Evolutionary conservation across 1,140 invertebrate species (phyloP), one percentile per base, ranked within the genome.

Genomic region (Drosophila sechellia): DNA sequence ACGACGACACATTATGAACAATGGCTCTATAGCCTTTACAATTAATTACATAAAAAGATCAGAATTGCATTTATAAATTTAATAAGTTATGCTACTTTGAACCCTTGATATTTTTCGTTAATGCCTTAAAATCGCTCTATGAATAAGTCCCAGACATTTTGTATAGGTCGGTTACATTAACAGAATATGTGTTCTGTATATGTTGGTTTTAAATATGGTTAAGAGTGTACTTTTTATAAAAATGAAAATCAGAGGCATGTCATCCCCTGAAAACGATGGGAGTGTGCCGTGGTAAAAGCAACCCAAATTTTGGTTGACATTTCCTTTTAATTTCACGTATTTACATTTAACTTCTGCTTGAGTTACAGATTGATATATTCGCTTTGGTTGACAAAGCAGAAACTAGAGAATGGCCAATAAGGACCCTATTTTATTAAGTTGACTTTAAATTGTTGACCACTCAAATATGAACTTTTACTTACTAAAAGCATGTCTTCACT

Each of bases 281-380:
- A n/a, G 5, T 31, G 43, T 43, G 64, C 25, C 70, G 17, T 17
- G 17, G 27, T 10, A 52, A 56, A 48, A 69, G 37, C 69, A 50
- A 76, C 55, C 48, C 73, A 69, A 77, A 69, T 52, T 69, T 68
- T 58, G 78, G 66, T 71, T 87, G 66, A 64, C 83, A 81, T 72
- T 86, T 81, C 75, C 64, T 17, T 17, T 17, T 17, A 17, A 17
- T 81, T 87, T 87, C 27, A 79, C 71, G 81, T 70, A 86, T 81
- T 86, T 81, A 86, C 83, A 78, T 77, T 66, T 59, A 53, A 73
- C 55, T 55, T 63, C 37, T 52, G 65, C 58, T 52, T 42, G 49
- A 20, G 20, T 22, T 17, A 17, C 17, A 27, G 20, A 27, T 20
- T 31, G 61, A 27, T 55, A 15, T 11, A 35, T 17, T 61, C 31